Percentiles rank a stretch among this genome's conserved stretches.
These are phyloP conservation scores for Seira musarum DNA, from an alignment of 2,888 invertebrate species.

Conservation along the genomic window DNA sequence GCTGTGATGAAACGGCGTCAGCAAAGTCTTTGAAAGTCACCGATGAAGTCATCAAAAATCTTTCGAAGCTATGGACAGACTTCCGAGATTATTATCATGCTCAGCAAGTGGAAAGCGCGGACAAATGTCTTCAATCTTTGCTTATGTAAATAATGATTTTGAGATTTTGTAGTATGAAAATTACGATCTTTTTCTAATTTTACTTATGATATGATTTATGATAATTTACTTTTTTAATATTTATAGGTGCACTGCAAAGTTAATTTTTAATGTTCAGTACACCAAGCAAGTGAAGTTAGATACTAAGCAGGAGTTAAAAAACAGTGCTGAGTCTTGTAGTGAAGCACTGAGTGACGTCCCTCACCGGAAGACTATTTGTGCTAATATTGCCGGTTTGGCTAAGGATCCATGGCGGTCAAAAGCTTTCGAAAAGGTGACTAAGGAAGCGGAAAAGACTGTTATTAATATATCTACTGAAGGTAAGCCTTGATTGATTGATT, in stretches of 20 bases:
- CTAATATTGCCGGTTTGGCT: constrained; percentile 23
- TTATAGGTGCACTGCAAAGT: constrained; percentile 35
- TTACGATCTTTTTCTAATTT: neutral
- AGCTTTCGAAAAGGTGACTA: neutral
- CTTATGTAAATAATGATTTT: constrained; percentile 38
- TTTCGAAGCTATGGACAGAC: neutral
- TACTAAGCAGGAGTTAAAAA: constrained; percentile 15
- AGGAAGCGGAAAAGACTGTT: neutral
- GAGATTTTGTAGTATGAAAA: neutral
- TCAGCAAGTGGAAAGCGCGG: neutral
- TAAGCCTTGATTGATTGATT: neutral
- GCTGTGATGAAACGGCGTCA: neutral
- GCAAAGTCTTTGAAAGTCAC: no score
- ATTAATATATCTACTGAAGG: constrained; percentile 20
- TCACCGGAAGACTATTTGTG: constrained; percentile 1
- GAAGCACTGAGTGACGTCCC: neutral
- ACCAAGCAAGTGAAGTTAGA: neutral
- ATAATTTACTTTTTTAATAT: constrained; percentile 7
- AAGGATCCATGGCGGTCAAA: constrained; percentile 25
- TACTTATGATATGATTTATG: neutral
- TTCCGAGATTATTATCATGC: neutral
- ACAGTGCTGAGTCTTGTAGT: constrained; percentile 4
- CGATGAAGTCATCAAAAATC: neutral
- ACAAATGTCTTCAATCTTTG: constrained; percentile 31
- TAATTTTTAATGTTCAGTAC: constrained; percentile 28